phyloP scores from a whole-genome alignment of 2,113 vertebrate genomes.

The Paramormyrops kingsleyae region DNA sequence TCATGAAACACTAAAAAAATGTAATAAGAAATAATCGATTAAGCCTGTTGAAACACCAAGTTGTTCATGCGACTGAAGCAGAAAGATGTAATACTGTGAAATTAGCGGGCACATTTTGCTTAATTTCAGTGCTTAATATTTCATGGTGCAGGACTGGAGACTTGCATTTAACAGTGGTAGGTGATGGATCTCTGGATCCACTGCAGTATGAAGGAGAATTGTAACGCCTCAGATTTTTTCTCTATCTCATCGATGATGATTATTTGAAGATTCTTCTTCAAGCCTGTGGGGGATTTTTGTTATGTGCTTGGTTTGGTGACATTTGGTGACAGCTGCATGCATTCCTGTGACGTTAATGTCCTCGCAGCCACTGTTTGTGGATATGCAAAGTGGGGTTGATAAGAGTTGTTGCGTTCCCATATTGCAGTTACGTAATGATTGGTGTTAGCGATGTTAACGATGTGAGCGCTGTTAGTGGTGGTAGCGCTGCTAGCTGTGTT shows the following conservation, averaged over 20 bases:
- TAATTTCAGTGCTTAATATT: conserved; percentile 20
- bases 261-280: not conserved
- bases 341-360: not conserved
- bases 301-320: not conserved
- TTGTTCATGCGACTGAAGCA: conserved; percentile 16
- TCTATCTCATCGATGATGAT: not conserved
- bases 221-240: not conserved
- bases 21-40: conserved; percentile 16
- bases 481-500: not conserved
- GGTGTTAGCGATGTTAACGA: not conserved
- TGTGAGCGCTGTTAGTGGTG: not conserved
- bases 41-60: not conserved
- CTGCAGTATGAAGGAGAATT: not conserved
- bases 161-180: conserved; percentile 3
- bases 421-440: not conserved
- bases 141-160: conserved; percentile 11
- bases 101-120: conserved; percentile 14
- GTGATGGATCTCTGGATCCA: not conserved
- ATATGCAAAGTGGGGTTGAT: not conserved
- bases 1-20: conserved; percentile 10
- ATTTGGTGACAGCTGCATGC: not conserved
- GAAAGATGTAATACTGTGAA: conserved; percentile 9
- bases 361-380: not conserved
- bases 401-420: not conserved
- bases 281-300: not conserved